Conservation (phyloP, 2,888 invertebrate genomes). For the Meghimatium bilineatum region DNA sequence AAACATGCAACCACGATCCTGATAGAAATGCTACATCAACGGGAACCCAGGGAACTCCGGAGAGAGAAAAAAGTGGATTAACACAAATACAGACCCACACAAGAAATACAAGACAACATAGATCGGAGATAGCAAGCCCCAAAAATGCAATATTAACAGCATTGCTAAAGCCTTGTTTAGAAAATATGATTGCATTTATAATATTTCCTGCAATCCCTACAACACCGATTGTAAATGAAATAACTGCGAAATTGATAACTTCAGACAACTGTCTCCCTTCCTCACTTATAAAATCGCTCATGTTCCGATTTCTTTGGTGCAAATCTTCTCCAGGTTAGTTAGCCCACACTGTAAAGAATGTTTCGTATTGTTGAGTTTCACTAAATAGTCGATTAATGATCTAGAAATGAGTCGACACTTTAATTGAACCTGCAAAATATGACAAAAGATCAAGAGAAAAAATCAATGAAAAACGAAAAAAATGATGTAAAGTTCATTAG, state of each 20-base stretch:
- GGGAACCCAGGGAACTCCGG: neutral
- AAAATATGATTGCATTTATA: neutral
- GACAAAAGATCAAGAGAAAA: too few relatives aligned
- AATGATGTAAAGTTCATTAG: too few relatives aligned
- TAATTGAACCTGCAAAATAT: too few relatives aligned
- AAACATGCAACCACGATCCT: neutral
- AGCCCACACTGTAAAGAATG: too few relatives aligned
- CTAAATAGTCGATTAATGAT: too few relatives aligned
- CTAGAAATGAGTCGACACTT: too few relatives aligned
- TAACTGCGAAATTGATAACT: neutral
- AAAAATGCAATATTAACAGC: neutral
- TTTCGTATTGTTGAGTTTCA: too few relatives aligned
- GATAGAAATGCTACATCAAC: neutral
- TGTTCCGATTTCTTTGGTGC: too few relatives aligned
- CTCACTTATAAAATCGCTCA: neutral
- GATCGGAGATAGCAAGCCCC: constrained; percentile 2
- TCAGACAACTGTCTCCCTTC: constrained; percentile 10
- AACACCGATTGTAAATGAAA: neutral
- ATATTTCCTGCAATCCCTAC: neutral
- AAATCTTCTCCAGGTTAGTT: too few relatives aligned
- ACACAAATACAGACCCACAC: neutral
- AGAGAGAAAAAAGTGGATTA: neutral
- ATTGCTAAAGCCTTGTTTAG: neutral
- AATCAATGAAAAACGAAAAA: too few relatives aligned
- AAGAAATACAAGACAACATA: neutral